These are phyloP conservation scores for Dicyrtomina minuta DNA, from an alignment of 2,888 invertebrate genomes.

Conservation along the genomic window DNA sequence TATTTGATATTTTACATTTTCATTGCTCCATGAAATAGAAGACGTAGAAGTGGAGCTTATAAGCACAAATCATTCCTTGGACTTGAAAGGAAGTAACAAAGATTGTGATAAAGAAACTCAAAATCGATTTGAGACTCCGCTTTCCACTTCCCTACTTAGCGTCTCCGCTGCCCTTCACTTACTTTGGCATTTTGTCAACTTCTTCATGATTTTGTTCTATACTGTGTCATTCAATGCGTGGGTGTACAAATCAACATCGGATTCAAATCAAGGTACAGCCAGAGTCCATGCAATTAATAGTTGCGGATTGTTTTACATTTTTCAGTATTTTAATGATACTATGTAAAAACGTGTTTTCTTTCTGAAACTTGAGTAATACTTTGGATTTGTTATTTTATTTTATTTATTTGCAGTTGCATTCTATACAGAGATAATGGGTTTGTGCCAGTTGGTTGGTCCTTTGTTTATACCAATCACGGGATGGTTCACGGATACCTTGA, in stretches of 20 bases:
- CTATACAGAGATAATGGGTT: conserved; percentile 47
- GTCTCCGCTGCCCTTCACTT: conserved; percentile 45
- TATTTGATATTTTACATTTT: too few relatives aligned
- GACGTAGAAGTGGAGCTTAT: too few relatives aligned
- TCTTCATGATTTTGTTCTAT: conserved; percentile 49
- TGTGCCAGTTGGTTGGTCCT: conserved; percentile 46
- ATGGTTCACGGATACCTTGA: conserved; percentile 44
- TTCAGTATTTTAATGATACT: too few relatives aligned
- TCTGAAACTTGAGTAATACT: too few relatives aligned
- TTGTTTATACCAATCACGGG: conserved; percentile 49
- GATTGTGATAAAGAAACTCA: too few relatives aligned
- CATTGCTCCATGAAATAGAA: too few relatives aligned
- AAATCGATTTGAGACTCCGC: conserved; percentile 14
- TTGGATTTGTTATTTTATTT: neutral
- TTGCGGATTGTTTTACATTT: too few relatives aligned
- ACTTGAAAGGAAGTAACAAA: too few relatives aligned
- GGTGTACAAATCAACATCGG: conserved; percentile 43
- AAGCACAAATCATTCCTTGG: too few relatives aligned
- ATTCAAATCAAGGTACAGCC: conserved; percentile 35
- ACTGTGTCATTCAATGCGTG: conserved; percentile 48
- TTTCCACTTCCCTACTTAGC: conserved; percentile 36
- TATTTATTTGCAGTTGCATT: conserved; percentile 37
- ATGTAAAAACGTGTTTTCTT: too few relatives aligned
- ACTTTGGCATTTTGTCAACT: conserved; percentile 50
- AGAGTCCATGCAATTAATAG: neutral